Percentiles rank a stretch among this genome's conserved stretches.
Evolutionary conservation across 2,888 invertebrate species (phyloP).

Genomic region (Argyresthia goedartella): DNA sequence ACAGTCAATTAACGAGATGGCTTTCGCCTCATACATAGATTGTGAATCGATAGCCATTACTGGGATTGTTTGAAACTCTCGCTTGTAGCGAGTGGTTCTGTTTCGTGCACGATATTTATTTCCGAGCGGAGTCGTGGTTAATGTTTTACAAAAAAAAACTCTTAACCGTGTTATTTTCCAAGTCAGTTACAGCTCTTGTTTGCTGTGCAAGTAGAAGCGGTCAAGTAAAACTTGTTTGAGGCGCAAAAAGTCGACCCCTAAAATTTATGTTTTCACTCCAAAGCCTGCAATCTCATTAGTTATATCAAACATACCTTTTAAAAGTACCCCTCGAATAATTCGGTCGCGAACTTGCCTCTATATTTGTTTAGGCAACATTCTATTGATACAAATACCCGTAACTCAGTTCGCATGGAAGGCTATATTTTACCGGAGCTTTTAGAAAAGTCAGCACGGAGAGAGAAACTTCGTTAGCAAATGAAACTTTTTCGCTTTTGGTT

Average conservation of each 20-base stretch:
- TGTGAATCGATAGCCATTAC: constrained; percentile 23
- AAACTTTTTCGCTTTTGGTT: constrained; percentile 59
- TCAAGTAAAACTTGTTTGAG: constrained; percentile 28
- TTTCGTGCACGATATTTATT: constrained; percentile 1
- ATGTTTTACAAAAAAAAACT: constrained; percentile 15
- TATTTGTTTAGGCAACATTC: constrained; percentile 43
- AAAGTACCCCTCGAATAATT: constrained; percentile 42
- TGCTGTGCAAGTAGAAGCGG: constrained; percentile 5
- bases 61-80: constrained; percentile 15
- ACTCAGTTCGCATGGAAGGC: constrained; percentile 37
- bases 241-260: constrained; percentile 29
- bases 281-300: constrained; percentile 54
- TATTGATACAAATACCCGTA: constrained; percentile 51
- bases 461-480: constrained; percentile 43
- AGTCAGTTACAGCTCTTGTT: constrained; percentile 7
- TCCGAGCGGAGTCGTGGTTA: too few relatives aligned
- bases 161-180: constrained; percentile 21
- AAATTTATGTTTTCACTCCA: constrained; percentile 28
- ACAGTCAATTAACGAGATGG: constrained; percentile 67
- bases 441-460: constrained; percentile 31
- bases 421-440: constrained; percentile 51
- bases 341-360: constrained; percentile 24
- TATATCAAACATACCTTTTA: constrained; percentile 64
- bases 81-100: neutral
- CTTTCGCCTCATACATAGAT: constrained; percentile 33